Evolutionary conservation across 2,888 invertebrate species (phyloP).

Genomic region (Cephus runcator): DNA sequence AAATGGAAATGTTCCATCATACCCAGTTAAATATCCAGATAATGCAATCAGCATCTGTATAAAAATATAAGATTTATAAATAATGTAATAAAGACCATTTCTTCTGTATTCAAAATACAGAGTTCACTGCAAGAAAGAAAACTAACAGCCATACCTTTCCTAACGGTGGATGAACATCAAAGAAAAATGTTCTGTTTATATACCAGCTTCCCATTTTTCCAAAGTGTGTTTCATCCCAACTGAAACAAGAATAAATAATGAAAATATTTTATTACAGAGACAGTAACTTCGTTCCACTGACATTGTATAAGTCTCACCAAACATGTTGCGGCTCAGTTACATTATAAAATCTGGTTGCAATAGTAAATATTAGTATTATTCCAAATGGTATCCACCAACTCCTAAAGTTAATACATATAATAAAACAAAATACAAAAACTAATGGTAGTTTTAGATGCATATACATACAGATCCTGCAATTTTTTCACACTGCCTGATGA

Average conservation of each 20-base stretch:
- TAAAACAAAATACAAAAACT: neutral
- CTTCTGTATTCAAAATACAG: neutral
- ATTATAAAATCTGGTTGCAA: slow-evolving; percentile 86
- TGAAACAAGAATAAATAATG: slow-evolving; percentile 62
- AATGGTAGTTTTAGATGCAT: neutral
- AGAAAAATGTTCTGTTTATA: slow-evolving; percentile 96
- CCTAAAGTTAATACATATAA: slow-evolving; percentile 44
- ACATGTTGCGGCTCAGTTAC: slow-evolving; percentile 93
- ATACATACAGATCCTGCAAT: neutral
- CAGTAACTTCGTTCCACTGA: neutral
- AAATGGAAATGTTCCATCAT: slow-evolving; percentile 94
- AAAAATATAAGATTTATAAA: slow-evolving; percentile 15
- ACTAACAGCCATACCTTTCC: slow-evolving; percentile 80
- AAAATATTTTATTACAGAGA: slow-evolving; percentile 6
- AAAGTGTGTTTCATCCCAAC: slow-evolving; percentile 99
- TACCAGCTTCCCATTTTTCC: slow-evolving; percentile 99
- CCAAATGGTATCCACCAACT: slow-evolving; percentile 78
- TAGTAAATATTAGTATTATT: slow-evolving; percentile 74
- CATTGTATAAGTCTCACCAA: slow-evolving; percentile 73
- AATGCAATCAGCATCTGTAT: slow-evolving; percentile 93
- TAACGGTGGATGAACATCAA: slow-evolving; percentile 97
- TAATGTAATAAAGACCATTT: neutral
- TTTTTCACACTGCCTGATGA: neutral
- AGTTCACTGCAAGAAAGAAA: neutral
- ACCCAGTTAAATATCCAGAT: slow-evolving; percentile 91